A percentile compares a stretch with the other conserved stretches of the same genome.
Evolutionary conservation across 2,888 invertebrate genomes (phyloP).

Genomic region (Andrena hattorfiana): DNA sequence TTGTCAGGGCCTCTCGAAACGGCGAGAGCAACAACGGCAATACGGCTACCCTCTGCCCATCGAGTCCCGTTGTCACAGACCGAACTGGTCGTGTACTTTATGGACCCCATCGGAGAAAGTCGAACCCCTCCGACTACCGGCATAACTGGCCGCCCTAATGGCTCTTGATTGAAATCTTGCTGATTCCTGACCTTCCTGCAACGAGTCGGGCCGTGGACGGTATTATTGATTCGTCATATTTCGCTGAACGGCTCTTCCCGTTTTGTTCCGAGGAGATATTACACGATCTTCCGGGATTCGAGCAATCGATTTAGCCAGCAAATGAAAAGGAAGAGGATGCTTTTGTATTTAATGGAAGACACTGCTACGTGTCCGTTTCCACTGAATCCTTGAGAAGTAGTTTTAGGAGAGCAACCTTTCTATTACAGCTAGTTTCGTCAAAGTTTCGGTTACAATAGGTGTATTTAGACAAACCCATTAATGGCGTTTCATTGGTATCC

Average conservation of each 20-base stretch:
- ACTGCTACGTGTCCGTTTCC: not conserved
- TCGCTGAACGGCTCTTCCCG: constrained; percentile 1
- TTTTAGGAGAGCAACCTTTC: not conserved
- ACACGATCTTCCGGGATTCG: not conserved
- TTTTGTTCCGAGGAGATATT: not conserved
- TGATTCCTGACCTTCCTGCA: constrained; percentile 71
- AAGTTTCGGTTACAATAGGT: too few species aligned
- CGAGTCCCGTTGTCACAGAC: constrained; percentile 38
- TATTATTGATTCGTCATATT: constrained; percentile 49
- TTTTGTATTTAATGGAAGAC: not conserved
- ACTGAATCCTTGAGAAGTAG: not conserved
- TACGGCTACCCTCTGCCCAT: constrained; percentile 61
- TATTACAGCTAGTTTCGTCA: too few species aligned
- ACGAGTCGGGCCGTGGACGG: not conserved
- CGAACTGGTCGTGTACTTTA: constrained; percentile 52
- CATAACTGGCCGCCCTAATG: constrained; percentile 71
- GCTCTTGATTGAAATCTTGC: constrained; percentile 79
- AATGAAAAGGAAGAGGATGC: not conserved
- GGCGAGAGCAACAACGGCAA: constrained; percentile 71
- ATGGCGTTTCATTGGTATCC: too few species aligned
- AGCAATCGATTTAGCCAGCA: not conserved
- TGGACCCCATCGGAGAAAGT: constrained; percentile 57
- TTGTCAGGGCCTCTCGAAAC: constrained; percentile 71
- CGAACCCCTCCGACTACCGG: constrained; percentile 54
- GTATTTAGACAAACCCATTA: too few species aligned